These are phyloP conservation scores for Caerostris extrusa DNA, from an alignment of 1,140 invertebrate species.

Conservation along the genomic window DNA sequence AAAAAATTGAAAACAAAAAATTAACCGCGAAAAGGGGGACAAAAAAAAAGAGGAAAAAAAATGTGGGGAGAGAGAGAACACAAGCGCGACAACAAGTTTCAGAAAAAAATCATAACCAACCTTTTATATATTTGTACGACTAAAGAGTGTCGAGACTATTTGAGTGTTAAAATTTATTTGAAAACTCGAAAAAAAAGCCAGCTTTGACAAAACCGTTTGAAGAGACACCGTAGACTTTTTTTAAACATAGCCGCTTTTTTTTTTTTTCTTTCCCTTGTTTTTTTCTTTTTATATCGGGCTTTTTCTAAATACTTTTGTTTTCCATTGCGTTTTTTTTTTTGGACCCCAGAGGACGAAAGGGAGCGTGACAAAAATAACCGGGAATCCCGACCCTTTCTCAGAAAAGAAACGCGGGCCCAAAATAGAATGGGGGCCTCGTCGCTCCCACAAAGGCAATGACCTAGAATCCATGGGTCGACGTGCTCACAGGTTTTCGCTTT, in stretches of 20 bases:
- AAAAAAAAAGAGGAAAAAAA: slow-evolving; percentile 24
- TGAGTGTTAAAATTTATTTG: slow-evolving; percentile 74
- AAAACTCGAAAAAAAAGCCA: slow-evolving; percentile 52
- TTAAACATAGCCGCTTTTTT: neutral
- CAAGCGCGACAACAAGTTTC: slow-evolving; percentile 47
- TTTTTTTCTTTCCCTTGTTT: neutral
- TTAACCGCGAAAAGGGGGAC: slow-evolving; percentile 10
- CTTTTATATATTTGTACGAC: slow-evolving; percentile 70
- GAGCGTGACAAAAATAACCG: slow-evolving; percentile 67
- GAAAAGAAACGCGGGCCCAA: slow-evolving; percentile 67
- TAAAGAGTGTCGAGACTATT: slow-evolving; percentile 63
- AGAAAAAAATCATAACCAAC: slow-evolving; percentile 63
- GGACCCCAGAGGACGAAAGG: slow-evolving; percentile 50
- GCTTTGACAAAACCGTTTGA: slow-evolving; percentile 44
- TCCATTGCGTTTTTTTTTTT: slow-evolving; percentile 63
- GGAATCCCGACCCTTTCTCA: slow-evolving; percentile 46
- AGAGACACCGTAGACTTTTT: slow-evolving; percentile 30
- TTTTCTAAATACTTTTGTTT: slow-evolving; percentile 51
- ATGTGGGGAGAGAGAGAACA: slow-evolving; percentile 11
- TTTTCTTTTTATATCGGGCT: slow-evolving; percentile 30
- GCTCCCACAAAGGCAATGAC: slow-evolving; percentile 75
- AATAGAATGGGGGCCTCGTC: slow-evolving; percentile 58
- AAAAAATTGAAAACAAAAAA: slow-evolving; percentile 29
- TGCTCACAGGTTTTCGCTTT: slow-evolving; percentile 63
- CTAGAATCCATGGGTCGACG: slow-evolving; percentile 65